A percentile compares a stretch with the other conserved stretches of the same genome.
These are phyloP conservation scores for Scleropages formosus DNA, from an alignment of 2,797 vertebrate genomes.

Conservation along the genomic window DNA sequence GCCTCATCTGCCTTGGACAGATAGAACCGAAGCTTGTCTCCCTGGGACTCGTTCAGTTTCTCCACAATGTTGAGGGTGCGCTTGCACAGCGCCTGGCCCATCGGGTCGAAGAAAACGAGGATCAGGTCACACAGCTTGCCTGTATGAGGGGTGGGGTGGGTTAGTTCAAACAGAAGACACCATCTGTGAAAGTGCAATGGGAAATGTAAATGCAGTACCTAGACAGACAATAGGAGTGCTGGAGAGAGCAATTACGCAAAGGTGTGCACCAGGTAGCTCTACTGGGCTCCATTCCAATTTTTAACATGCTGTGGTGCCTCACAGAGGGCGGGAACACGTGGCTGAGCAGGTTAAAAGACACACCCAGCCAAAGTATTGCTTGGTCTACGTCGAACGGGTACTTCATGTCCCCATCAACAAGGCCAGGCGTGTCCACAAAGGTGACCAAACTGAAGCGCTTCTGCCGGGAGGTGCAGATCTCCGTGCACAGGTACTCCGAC, in stretches of 20 bases:
- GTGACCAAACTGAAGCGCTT: conserved; percentile 82
- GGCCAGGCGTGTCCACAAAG: conserved; percentile 78
- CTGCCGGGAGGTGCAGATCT: conserved; percentile 81
- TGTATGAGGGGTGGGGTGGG: conserved; percentile 40
- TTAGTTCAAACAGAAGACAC: background rate
- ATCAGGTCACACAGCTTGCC: conserved; percentile 81
- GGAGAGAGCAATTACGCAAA: background rate
- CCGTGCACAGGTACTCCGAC: conserved; percentile 78
- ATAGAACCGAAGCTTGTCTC: conserved; percentile 77
- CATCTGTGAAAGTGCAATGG: background rate
- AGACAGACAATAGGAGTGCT: conserved; percentile 7
- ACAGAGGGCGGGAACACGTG: conserved; percentile 8
- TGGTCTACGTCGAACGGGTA: conserved; percentile 85
- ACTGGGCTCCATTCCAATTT: no score
- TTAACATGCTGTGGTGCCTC: background rate
- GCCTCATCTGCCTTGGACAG: conserved; percentile 84
- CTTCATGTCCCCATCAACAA: conserved; percentile 86
- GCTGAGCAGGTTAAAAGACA: conserved; percentile 33
- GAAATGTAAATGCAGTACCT: background rate
- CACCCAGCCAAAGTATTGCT: conserved; percentile 78
- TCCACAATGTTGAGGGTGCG: conserved; percentile 83
- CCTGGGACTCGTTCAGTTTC: conserved; percentile 74
- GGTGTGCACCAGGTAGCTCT: no score
- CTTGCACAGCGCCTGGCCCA: conserved; percentile 84
- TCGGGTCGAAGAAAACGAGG: conserved; percentile 84